Base-by-base conservation (phyloP, 2,113 vertebrate genomes). In the Cebidichthys violaceus region DNA sequence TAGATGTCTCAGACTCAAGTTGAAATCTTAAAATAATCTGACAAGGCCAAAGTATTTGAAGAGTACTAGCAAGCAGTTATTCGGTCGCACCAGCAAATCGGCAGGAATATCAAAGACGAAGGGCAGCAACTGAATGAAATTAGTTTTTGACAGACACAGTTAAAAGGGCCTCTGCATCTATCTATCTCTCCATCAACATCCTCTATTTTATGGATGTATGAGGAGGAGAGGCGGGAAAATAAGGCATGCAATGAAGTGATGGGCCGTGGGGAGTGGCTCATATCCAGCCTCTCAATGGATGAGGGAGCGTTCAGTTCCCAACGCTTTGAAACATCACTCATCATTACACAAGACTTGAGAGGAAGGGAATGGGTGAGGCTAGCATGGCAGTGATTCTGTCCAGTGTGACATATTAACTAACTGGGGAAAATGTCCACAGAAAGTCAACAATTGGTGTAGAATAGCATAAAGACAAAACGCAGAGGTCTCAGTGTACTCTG, bases 1-100 rank as follows among this genome's bases (percentile, higher is more conserved):
- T 67, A 54, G 73, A 86, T 86, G 77, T 89, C 77, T 82, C 31
- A 69, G 69, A 83, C 79, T 75, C 43, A 29, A 52, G 43, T 74
- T 83, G 78, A 41, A 88, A 85, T 83, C 74, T 55, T 75, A 35
- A 78, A 85, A 86, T 70, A 70, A 90, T 89, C 84, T 86, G 86
- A 91, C 82, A 80, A 43, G 66, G 76, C 79, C 0, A 8, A 69
- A 52, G 55, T 24, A 66, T 90, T 86, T 90, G 71, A 84, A 55
- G 71, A 81, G 66, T n/a, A 33, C 29, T 43, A 54, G 59, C 70
- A 37, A 17, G 45, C 60, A 37, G 64, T 62, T 77, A 77, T 77
- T 84, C 65, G 72, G 81, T 87, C 7, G 17, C 83, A 69, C 60
- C 83, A 47, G 75, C 88, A 81, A 73, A 87, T 87, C 55, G 31